These are phyloP conservation scores for Bombus waltoni DNA, from an alignment of 1,140 invertebrate genomes.

Conservation along the genomic window DNA sequence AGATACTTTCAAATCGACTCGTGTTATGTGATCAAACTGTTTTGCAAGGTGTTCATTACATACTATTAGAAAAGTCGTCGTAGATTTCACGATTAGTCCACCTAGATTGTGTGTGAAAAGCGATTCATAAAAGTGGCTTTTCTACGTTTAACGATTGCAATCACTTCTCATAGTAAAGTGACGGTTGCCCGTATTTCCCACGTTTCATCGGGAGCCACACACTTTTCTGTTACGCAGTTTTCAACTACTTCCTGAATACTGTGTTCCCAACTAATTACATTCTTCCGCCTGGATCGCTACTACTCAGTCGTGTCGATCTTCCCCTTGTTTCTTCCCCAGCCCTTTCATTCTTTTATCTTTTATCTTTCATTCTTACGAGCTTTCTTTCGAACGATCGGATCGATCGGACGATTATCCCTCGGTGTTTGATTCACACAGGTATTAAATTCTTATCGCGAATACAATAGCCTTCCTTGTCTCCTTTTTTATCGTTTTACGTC, in stretches of 20 bases:
- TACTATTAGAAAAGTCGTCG: conserved; percentile 29
- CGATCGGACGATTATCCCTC: neutral
- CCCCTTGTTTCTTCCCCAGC: conserved; percentile 14
- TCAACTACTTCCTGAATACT: conserved; percentile 35
- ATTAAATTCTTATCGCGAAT: neutral
- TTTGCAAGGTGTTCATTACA: conserved; percentile 17
- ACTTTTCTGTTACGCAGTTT: conserved; percentile 45
- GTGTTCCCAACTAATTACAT: conserved; percentile 48
- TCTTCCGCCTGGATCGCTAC: conserved; percentile 39
- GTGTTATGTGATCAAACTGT: conserved; percentile 17
- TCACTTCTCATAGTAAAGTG: conserved; percentile 48
- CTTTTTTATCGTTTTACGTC: neutral
- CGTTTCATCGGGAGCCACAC: conserved; percentile 36
- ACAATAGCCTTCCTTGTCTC: neutral
- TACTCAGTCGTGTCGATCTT: conserved; percentile 52
- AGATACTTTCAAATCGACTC: neutral
- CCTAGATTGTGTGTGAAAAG: conserved; percentile 29
- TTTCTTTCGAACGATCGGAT: neutral
- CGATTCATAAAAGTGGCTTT: conserved; percentile 29
- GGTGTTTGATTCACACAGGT: neutral
- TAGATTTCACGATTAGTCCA: conserved; percentile 21
- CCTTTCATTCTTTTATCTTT: conserved; percentile 29
- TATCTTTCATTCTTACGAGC: conserved; percentile 4
- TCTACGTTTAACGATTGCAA: conserved; percentile 54
- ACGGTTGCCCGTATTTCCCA: conserved; percentile 55